These are phyloP conservation scores for Diarsia brunnea DNA, from an alignment of 2,888 invertebrate genomes.

Conservation along the genomic window DNA sequence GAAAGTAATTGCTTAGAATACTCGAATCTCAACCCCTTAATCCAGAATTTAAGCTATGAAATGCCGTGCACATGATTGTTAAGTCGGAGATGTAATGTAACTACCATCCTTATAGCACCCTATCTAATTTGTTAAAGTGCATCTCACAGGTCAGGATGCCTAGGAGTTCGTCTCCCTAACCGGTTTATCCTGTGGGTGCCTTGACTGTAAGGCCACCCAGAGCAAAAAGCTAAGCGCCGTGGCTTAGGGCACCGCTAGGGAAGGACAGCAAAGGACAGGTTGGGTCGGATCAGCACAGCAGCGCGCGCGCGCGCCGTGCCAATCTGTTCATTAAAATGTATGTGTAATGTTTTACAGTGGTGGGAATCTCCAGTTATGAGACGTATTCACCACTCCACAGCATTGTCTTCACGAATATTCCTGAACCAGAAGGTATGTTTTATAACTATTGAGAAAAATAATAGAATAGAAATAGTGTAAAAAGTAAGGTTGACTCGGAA, in stretches of 20 bases:
- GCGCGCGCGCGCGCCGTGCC: neutral
- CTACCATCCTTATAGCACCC: neutral
- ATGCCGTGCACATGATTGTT: neutral
- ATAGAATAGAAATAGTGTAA: neutral
- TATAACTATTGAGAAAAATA: neutral
- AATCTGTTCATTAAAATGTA: neutral
- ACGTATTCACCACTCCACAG: slow-evolving; percentile 42
- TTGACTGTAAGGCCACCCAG: neutral
- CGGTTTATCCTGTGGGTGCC: neutral
- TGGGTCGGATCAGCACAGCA: neutral
- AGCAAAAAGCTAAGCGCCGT: neutral
- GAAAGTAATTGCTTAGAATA: neutral
- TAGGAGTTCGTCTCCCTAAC: neutral
- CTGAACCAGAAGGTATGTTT: slow-evolving; percentile 21
- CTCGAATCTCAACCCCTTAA: neutral
- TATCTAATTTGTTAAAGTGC: too few relatives aligned
- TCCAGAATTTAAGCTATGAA: neutral
- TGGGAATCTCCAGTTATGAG: neutral
- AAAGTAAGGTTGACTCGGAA: neutral
- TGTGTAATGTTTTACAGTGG: slow-evolving; percentile 23
- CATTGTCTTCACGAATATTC: slow-evolving; percentile 40
- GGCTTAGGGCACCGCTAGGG: neutral
- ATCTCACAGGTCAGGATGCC: neutral
- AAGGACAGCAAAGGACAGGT: neutral
- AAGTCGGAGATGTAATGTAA: neutral